These are phyloP conservation scores for Drosophila pallidifrons DNA, from an alignment of 1,140 invertebrate species.

Conservation along the genomic window DNA sequence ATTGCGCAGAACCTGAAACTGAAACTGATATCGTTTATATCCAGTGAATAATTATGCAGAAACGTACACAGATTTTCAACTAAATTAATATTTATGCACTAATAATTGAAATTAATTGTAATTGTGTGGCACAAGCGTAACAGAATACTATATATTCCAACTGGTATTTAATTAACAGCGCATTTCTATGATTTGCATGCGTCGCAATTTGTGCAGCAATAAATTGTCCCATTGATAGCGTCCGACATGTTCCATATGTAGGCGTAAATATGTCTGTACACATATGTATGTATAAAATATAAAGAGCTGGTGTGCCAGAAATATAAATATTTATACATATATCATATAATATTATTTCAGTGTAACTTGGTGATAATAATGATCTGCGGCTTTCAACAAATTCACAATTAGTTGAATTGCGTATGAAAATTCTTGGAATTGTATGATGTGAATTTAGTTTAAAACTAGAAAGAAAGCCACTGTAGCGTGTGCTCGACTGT, in stretches of 20 bases:
- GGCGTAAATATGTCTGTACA: conserved; percentile 5
- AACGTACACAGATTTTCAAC: conserved; percentile 4
- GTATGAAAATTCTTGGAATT: not conserved
- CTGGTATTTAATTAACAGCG: conserved; percentile 47
- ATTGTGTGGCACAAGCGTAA: conserved; percentile 27
- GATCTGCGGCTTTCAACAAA: not conserved
- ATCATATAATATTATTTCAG: not conserved
- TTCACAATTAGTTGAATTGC: not conserved
- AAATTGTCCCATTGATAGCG: conserved; percentile 32
- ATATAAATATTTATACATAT: not conserved
- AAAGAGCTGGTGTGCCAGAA: not conserved
- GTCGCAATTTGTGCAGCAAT: conserved; percentile 41
- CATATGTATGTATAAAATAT: not conserved
- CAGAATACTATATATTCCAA: conserved; percentile 12
- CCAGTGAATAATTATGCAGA: conserved; percentile 16
- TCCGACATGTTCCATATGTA: conserved; percentile 10
- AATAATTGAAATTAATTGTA: conserved; percentile 46
- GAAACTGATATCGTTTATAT: conserved; percentile 18
- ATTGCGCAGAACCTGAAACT: conserved; percentile 34
- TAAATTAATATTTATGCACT: conserved; percentile 43
- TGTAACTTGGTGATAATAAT: not conserved
- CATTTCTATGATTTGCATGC: conserved; percentile 59
- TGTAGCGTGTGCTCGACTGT: too few species aligned
- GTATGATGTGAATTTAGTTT: not conserved
- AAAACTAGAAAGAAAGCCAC: not conserved